Percentiles rank a stretch among this genome's conserved stretches.
phyloP scores from a whole-genome alignment of 2,888 invertebrate genomes.

The Mimachlamys varia region DNA sequence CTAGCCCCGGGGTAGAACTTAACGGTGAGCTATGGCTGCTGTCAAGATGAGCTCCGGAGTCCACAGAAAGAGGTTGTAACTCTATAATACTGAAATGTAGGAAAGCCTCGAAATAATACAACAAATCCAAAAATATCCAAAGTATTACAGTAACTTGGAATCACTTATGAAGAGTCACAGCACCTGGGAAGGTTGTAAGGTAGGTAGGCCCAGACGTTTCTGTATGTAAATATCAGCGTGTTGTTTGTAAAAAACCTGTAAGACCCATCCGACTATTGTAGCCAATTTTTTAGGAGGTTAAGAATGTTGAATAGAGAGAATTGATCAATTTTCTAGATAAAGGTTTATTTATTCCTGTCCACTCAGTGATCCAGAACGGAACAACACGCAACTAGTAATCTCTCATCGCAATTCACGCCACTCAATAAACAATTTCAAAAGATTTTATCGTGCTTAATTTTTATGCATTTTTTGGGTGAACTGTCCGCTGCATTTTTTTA shows the following conservation, averaged over 20 bases:
- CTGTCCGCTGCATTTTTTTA: slow-evolving; percentile 25
- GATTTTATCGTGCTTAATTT: slow-evolving; percentile 31
- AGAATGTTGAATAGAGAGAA: slow-evolving; percentile 17
- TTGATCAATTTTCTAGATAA: slow-evolving; percentile 36
- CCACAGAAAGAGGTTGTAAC: slow-evolving; percentile 36
- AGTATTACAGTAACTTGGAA: not conserved
- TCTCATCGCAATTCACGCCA: slow-evolving; percentile 31
- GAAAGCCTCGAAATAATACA: not conserved
- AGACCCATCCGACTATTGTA: slow-evolving; percentile 16
- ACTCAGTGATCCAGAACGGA: not conserved
- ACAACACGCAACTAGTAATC: slow-evolving; percentile 28
- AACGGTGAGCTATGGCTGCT: slow-evolving; percentile 48
- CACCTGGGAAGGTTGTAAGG: not conserved
- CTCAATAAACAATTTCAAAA: slow-evolving; percentile 36
- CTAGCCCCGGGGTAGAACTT: slow-evolving; percentile 40
- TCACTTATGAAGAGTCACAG: not conserved
- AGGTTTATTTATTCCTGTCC: slow-evolving; percentile 32
- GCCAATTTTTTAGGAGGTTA: slow-evolving; percentile 34
- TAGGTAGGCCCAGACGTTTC: not conserved
- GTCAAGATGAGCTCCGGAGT: slow-evolving; percentile 44
- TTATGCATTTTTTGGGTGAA: slow-evolving; percentile 28
- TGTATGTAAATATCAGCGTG: slow-evolving; percentile 6
- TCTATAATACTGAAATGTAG: slow-evolving; percentile 37
- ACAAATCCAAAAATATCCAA: not conserved
- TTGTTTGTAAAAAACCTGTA: slow-evolving; percentile 6